Evolutionary conservation across 1,140 invertebrate species (phyloP).

Genomic region (Drosophila lini): DNA sequence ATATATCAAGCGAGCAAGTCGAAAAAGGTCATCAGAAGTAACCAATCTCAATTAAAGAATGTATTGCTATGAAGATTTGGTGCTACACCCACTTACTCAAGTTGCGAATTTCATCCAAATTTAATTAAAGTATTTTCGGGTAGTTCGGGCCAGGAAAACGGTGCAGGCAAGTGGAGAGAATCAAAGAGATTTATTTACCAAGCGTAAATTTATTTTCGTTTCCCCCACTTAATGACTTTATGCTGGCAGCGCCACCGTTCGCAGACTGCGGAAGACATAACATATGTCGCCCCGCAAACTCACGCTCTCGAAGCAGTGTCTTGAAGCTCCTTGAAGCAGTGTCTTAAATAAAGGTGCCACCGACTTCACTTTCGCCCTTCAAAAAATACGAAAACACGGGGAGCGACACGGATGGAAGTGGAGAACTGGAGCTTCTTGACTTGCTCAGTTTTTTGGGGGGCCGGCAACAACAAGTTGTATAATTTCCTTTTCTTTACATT

Average conservation of each 20-base stretch:
- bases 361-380: constrained; percentile 59
- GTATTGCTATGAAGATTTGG: neutral
- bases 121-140: constrained; percentile 75
- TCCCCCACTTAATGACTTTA: constrained; percentile 78
- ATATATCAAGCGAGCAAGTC: neutral
- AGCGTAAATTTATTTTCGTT: constrained; percentile 80
- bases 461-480: constrained; percentile 56
- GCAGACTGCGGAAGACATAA: constrained; percentile 55
- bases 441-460: constrained; percentile 51
- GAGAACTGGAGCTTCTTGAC: constrained; percentile 55
- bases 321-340: constrained; percentile 47
- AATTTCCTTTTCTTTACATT: constrained; percentile 66
- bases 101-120: constrained; percentile 56
- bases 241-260: constrained; percentile 38
- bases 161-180: constrained; percentile 42
- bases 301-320: constrained; percentile 32
- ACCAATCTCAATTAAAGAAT: constrained; percentile 2
- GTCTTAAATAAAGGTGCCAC: constrained; percentile 66
- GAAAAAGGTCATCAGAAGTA: neutral
- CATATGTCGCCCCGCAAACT: constrained; percentile 53
- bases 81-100: neutral
- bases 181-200: constrained; percentile 81
- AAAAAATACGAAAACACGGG: constrained; percentile 13
- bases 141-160: constrained; percentile 39
- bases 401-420: neutral